Conservation (phyloP, 2,888 invertebrate genomes). For the Augiades crinisus region DNA sequence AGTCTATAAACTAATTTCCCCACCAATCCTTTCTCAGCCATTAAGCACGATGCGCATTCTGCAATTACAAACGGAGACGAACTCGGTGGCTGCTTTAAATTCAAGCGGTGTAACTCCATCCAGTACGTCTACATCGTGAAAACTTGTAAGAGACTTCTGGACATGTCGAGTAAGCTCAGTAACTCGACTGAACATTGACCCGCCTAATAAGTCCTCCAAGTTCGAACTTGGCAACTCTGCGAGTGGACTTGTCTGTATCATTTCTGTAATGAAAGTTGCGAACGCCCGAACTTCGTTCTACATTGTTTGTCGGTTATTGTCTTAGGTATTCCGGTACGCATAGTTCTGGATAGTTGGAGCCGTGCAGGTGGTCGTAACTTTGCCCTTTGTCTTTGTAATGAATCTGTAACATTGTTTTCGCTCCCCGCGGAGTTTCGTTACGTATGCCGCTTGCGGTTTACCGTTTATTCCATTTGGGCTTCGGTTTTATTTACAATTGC, state of each 20-base stretch:
- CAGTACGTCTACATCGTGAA: conserved; percentile 30
- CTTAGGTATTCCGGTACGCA: conserved; percentile 31
- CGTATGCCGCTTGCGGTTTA: conserved; percentile 24
- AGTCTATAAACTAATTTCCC: conserved; percentile 22
- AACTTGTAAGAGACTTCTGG: conserved; percentile 35
- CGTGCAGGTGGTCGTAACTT: conserved; percentile 38
- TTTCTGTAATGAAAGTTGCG: conserved; percentile 31
- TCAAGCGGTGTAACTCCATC: conserved; percentile 31
- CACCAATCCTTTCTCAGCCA: conserved; percentile 18
- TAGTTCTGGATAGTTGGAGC: conserved; percentile 35
- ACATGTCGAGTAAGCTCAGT: conserved; percentile 33
- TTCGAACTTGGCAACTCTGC: conserved; percentile 25
- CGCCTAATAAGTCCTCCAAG: conserved; percentile 31
- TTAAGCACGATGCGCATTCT: conserved; percentile 17
- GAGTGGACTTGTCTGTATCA: conserved; percentile 29
- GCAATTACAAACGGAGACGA: conserved; percentile 30
- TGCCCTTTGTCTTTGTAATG: conserved; percentile 40
- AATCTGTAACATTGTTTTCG: conserved; percentile 39
- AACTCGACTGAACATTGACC: conserved; percentile 31
- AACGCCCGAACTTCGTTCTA: conserved; percentile 18
- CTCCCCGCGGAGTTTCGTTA: conserved; percentile 30
- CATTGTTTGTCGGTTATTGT: conserved; percentile 32
- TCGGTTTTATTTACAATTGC: conserved; percentile 27
- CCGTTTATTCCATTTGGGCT: conserved; percentile 36
- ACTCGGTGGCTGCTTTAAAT: conserved; percentile 36